These are phyloP conservation scores for Epirrita christyi DNA, from an alignment of 2,888 invertebrate species.

Conservation along the genomic window DNA sequence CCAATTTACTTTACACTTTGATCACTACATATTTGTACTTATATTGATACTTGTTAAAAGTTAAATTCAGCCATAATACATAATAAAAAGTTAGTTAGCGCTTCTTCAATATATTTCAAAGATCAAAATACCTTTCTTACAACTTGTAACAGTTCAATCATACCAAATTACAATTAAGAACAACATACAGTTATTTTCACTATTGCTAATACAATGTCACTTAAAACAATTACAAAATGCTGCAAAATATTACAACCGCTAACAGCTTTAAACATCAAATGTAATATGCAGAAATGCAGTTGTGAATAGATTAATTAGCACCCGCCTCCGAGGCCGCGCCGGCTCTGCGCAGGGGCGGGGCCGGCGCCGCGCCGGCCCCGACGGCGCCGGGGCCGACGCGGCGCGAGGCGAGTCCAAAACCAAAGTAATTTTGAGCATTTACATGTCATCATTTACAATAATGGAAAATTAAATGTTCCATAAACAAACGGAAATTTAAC, in stretches of 20 bases:
- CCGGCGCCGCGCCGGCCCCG: background rate
- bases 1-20: no score
- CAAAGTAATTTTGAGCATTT: conserved; percentile 56
- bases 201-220: conserved; percentile 50
- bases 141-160: conserved; percentile 80
- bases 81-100: conserved; percentile 39
- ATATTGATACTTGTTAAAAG: no score
- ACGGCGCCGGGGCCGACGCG: conserved; percentile 22
- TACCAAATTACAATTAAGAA: conserved; percentile 76
- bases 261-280: conserved; percentile 54
- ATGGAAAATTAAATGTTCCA: conserved; percentile 68
- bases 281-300: conserved; percentile 46
- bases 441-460: conserved; percentile 53
- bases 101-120: conserved; percentile 80
- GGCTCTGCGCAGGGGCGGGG: no score
- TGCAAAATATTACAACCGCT: conserved; percentile 71
- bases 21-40: no score
- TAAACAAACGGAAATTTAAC: conserved; percentile 70
- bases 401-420: conserved; percentile 46
- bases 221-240: conserved; percentile 72
- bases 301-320: conserved; percentile 55
- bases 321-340: conserved; percentile 44
- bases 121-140: conserved; percentile 83
- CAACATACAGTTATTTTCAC: conserved; percentile 55
- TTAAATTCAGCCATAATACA: no score